Conservation (phyloP, 2,113 vertebrate genomes). For the Gallinago jamesoni region DNA sequence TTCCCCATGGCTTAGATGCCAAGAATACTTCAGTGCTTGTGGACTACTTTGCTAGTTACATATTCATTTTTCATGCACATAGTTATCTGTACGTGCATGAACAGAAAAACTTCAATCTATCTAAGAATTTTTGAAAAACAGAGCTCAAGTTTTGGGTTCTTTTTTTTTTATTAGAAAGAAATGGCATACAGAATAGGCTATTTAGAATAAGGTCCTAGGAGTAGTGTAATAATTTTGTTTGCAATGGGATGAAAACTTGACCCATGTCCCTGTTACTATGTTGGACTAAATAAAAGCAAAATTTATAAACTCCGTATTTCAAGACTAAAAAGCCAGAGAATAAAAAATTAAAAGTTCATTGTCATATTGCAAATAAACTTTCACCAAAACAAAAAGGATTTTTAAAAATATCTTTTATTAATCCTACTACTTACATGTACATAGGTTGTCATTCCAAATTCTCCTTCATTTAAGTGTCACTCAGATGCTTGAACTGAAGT, state of each 20-base stretch:
- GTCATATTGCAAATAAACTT: not conserved
- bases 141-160: fast-evolving
- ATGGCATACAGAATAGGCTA: not conserved
- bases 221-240: not conserved
- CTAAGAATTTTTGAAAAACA: not conserved
- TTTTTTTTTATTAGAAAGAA: not conserved
- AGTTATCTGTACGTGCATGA: not conserved
- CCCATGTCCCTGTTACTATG: not conserved
- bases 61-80: constrained; percentile 13
- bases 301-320: not conserved
- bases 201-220: not conserved
- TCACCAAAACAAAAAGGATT: not conserved
- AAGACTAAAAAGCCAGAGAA: not conserved
- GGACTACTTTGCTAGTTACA: not conserved
- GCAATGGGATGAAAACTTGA: not conserved
- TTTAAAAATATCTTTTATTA: not conserved
- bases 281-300: not conserved
- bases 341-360: not conserved
- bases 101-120: not conserved
- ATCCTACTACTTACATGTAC: not conserved
- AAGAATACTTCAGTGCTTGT: not conserved
- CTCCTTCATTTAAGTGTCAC: not conserved
- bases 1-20: constrained; percentile 10
- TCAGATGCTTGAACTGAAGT: not conserved
- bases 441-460: not conserved